A percentile compares a stretch with the other conserved stretches of the same genome.
phyloP scores from a whole-genome alignment of 2,888 invertebrate genomes.

The Salticus scenicus region DNA sequence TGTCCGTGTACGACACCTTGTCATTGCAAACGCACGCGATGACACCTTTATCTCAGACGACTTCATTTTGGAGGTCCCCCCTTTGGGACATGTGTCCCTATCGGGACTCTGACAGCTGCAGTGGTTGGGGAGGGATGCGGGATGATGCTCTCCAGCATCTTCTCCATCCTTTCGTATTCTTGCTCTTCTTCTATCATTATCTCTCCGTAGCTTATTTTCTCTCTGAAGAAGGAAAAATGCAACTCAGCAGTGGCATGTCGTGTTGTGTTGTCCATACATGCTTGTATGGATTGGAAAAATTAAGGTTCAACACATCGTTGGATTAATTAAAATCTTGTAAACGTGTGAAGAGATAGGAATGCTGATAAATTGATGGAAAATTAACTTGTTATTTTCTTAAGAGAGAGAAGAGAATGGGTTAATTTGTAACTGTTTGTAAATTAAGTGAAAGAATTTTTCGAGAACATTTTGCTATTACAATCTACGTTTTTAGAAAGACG shows the following conservation, averaged over 20 bases:
- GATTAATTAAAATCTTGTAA: slow-evolving; percentile 69
- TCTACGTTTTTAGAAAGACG: neutral
- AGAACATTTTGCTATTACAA: neutral
- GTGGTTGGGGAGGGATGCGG: slow-evolving; percentile 17
- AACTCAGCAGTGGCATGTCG: slow-evolving; percentile 49
- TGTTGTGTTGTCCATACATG: slow-evolving; percentile 60
- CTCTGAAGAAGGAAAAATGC: slow-evolving; percentile 46
- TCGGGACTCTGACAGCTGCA: slow-evolving; percentile 63
- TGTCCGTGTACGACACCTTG: slow-evolving; percentile 67
- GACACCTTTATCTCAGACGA: slow-evolving; percentile 63
- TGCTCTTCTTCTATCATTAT: slow-evolving; percentile 57
- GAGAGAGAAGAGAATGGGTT: slow-evolving; percentile 17
- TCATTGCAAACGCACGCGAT: slow-evolving; percentile 56
- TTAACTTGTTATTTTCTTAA: slow-evolving; percentile 37
- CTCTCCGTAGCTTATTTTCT: slow-evolving; percentile 52
- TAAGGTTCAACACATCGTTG: slow-evolving; percentile 61
- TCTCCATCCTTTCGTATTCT: slow-evolving; percentile 23
- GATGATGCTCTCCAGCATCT: neutral
- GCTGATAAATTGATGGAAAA: slow-evolving; percentile 58
- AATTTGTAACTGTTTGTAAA: slow-evolving; percentile 13
- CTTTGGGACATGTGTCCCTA: slow-evolving; percentile 51
- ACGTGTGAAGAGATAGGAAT: slow-evolving; percentile 58
- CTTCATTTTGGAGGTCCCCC: slow-evolving; percentile 57
- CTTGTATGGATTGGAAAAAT: slow-evolving; percentile 65
- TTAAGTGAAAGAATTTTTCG: neutral